These are phyloP conservation scores for Colaptes auratus DNA, from an alignment of 2,113 vertebrate genomes.

Conservation along the genomic window DNA sequence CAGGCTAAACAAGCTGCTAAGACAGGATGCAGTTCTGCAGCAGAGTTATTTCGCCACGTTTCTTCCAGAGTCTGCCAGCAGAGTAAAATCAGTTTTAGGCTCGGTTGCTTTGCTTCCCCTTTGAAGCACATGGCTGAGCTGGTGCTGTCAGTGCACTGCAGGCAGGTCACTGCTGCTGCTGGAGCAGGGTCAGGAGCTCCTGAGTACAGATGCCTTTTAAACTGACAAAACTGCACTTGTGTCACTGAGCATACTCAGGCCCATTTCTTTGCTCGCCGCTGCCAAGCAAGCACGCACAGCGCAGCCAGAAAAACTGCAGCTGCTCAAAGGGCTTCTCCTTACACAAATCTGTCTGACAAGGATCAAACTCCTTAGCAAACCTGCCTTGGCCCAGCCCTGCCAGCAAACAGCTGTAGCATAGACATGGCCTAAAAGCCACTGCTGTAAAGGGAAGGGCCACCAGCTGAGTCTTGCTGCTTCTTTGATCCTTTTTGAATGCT, in stretches of 20 bases:
- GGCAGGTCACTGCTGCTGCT: neutral
- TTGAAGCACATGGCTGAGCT: neutral
- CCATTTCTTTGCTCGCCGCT: neutral
- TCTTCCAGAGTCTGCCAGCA: neutral
- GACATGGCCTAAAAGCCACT: neutral
- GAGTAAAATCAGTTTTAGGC: neutral
- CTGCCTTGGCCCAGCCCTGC: neutral
- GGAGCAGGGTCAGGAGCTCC: neutral
- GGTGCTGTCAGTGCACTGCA: fast-evolving
- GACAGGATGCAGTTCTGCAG: neutral
- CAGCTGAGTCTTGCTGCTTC: slow-evolving; percentile 8
- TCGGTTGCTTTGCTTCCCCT: neutral
- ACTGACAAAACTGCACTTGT: neutral
- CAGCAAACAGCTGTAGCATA: slow-evolving; percentile 45
- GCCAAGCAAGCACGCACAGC: neutral
- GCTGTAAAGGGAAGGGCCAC: slow-evolving; percentile 46
- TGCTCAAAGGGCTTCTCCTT: neutral
- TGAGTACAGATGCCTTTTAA: neutral
- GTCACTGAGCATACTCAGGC: neutral
- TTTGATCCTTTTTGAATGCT: slow-evolving; percentile 40
- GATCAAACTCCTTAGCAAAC: slow-evolving; percentile 35
- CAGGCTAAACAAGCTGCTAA: neutral
- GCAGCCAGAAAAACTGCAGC: neutral
- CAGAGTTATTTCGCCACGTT: neutral
- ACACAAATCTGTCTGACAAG: neutral